Conservation (phyloP, 2,888 invertebrate genomes). For the Microplitis manilae region DNA sequence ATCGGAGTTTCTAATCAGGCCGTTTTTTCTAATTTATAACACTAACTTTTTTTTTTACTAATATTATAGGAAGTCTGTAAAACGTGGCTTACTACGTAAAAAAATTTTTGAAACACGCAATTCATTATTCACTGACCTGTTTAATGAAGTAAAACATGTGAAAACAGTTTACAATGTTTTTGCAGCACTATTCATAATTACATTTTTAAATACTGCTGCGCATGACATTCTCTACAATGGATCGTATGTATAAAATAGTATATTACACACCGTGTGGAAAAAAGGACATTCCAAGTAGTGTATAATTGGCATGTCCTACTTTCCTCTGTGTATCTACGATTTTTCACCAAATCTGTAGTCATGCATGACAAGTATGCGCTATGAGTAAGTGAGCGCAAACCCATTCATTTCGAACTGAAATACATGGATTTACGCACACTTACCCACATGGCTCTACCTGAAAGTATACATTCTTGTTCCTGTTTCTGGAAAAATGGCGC, state of each 20-base stretch:
- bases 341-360: no score
- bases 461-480: no score
- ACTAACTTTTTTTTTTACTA: background rate
- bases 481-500: no score
- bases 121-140: slow-evolving; percentile 85
- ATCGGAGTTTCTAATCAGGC: no score
- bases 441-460: no score
- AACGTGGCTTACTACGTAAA: slow-evolving; percentile 71
- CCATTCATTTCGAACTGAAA: no score
- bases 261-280: background rate
- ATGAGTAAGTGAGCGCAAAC: no score
- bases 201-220: slow-evolving; percentile 81
- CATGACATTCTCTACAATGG: slow-evolving; percentile 83
- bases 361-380: no score
- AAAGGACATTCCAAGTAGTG: background rate
- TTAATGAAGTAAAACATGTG: slow-evolving; percentile 83
- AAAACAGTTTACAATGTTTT: slow-evolving; percentile 90
- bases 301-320: no score
- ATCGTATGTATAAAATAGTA: slow-evolving; percentile 76
- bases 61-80: slow-evolving; percentile 51
- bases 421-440: no score
- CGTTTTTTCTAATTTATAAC: background rate
- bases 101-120: slow-evolving; percentile 82
- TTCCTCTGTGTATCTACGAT: no score
- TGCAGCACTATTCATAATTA: slow-evolving; percentile 81